phyloP scores from a whole-genome alignment of 2,113 vertebrate species.

The Daboia siamensis region DNA sequence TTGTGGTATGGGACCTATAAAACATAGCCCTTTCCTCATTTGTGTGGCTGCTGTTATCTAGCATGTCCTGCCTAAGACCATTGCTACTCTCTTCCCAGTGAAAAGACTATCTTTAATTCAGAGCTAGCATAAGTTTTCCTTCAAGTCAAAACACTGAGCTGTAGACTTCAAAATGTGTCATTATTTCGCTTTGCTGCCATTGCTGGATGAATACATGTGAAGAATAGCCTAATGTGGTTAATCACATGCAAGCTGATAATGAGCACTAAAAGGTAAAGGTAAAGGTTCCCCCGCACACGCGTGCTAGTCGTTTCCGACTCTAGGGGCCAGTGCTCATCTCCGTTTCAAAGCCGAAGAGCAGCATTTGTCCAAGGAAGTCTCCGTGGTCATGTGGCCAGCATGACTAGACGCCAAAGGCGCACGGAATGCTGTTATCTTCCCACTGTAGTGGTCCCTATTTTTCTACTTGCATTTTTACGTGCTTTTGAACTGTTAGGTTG shows the following conservation, averaged over 20 bases:
- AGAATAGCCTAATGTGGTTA: not conserved
- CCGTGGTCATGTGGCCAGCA: too few species aligned
- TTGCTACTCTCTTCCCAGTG: not conserved
- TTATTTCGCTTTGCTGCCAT: not conserved
- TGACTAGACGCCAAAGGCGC: too few species aligned
- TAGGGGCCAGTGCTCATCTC: too few species aligned
- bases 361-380: too few species aligned
- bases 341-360: too few species aligned
- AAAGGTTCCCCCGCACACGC: too few species aligned
- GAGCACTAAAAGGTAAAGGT: not conserved
- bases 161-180: not conserved
- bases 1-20: not conserved
- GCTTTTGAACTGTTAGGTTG: too few species aligned
- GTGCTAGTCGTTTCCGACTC: too few species aligned
- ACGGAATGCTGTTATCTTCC: too few species aligned
- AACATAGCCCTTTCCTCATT: not conserved
- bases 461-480: too few species aligned
- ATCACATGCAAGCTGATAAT: not conserved
- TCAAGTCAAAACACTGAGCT: not conserved
- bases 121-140: not conserved
- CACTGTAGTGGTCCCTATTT: too few species aligned
- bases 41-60: not conserved
- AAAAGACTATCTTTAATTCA: not conserved
- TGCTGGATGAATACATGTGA: not conserved
- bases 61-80: not conserved